Percentiles rank a stretch among this genome's conserved stretches.
Conservation (phyloP, 2,888 invertebrate genomes). For the Pterobdella sp. region DNA sequence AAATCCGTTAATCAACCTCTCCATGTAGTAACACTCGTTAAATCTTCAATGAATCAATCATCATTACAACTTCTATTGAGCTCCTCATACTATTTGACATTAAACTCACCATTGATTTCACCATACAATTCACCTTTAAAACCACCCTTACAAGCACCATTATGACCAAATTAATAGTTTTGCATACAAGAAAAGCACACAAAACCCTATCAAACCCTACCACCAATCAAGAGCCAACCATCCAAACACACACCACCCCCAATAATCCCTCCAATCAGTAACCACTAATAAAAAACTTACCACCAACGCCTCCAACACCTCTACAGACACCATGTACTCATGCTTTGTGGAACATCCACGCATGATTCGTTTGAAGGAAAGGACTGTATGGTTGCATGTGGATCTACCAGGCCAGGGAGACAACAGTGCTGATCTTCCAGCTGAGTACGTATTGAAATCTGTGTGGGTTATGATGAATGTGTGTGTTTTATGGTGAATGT, state of each 20-base stretch:
- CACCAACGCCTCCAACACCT: neutral
- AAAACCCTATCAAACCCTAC: neutral
- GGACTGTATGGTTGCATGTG: slow-evolving; percentile 77
- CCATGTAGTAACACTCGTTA: too few relatives aligned
- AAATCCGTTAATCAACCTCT: too few relatives aligned
- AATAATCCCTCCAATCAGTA: neutral
- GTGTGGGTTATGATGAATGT: neutral
- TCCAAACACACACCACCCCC: neutral
- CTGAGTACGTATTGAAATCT: slow-evolving; percentile 57
- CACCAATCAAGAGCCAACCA: neutral
- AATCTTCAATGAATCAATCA: too few relatives aligned
- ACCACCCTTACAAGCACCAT: neutral
- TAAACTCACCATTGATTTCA: neutral
- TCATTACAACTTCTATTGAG: too few relatives aligned
- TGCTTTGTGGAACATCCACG: slow-evolving; percentile 73
- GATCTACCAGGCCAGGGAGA: slow-evolving; percentile 70
- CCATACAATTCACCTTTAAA: neutral
- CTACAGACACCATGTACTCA: slow-evolving; percentile 68
- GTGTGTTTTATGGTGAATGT: neutral
- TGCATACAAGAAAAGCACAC: neutral
- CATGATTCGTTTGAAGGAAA: slow-evolving; percentile 74
- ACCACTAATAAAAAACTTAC: neutral
- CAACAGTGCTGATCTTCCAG: slow-evolving; percentile 66
- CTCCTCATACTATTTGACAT: neutral
- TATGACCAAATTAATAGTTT: neutral